phyloP scores from a whole-genome alignment of 2,888 invertebrate genomes.

The Peribatodes rhomboidaria region DNA sequence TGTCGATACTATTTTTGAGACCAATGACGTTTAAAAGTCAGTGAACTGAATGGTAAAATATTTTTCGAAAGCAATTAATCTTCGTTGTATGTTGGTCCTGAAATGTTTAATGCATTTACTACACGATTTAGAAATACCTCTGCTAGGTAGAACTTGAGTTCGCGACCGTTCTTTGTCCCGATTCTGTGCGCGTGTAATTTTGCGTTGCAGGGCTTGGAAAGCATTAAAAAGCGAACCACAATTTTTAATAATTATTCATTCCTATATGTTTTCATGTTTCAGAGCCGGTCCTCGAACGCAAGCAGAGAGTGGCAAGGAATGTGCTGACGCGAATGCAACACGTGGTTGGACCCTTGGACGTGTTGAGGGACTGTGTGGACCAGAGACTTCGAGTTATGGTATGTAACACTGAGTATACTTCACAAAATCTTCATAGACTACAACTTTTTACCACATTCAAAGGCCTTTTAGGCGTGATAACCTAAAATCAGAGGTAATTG shows the following conservation, averaged over 20 bases:
- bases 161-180: background rate
- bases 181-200: background rate
- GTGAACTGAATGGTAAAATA: background rate
- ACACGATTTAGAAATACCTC: too few relatives aligned
- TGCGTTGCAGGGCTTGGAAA: background rate
- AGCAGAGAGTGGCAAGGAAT: constrained; percentile 57
- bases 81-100: background rate
- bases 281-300: constrained; percentile 56
- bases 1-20: constrained; percentile 2
- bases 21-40: constrained; percentile 6
- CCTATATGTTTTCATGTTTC: constrained; percentile 42
- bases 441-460: too few relatives aligned
- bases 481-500: too few relatives aligned
- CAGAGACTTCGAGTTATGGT: constrained; percentile 88
- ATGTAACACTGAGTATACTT: constrained; percentile 49
- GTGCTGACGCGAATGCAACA: constrained; percentile 81
- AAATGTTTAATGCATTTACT: background rate
- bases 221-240: too few relatives aligned
- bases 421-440: too few relatives aligned
- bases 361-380: constrained; percentile 88
- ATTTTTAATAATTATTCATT: background rate
- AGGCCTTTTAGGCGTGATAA: too few relatives aligned
- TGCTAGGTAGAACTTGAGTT: background rate
- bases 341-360: constrained; percentile 87
- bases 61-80: background rate